Percentiles rank a stretch among this genome's conserved stretches.
Conservation (phyloP, 1,140 invertebrate genomes). For the Scaptodrosophila lebanonensis region DNA sequence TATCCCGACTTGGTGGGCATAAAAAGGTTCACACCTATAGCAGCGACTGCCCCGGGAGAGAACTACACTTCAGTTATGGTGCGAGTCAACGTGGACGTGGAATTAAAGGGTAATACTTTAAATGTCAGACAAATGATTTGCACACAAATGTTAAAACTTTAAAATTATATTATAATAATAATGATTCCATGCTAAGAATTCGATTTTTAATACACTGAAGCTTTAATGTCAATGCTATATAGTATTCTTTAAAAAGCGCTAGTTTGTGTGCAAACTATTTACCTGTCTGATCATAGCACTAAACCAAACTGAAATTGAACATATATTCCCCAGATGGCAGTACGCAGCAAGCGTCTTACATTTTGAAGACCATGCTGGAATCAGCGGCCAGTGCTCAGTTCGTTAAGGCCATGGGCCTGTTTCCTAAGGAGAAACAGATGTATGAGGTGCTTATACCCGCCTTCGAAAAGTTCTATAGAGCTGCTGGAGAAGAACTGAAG, state of each 20-base stretch:
- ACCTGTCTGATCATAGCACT: too few relatives aligned
- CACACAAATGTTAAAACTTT: too few relatives aligned
- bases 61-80: conserved; percentile 32
- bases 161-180: too few relatives aligned
- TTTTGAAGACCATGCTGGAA: conserved; percentile 24
- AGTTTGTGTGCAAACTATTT: too few relatives aligned
- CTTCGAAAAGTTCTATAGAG: conserved; percentile 44
- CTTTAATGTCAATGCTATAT: too few relatives aligned
- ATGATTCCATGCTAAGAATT: too few relatives aligned
- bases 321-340: conserved; percentile 15
- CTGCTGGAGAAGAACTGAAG: conserved; percentile 22
- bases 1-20: conserved; percentile 4
- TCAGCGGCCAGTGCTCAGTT: neutral
- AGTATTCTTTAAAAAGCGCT: too few relatives aligned
- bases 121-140: too few relatives aligned
- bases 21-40: conserved; percentile 10
- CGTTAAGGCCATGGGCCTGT: conserved; percentile 11
- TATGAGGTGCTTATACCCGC: conserved; percentile 17
- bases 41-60: conserved; percentile 27
- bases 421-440: conserved; percentile 28
- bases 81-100: conserved; percentile 15
- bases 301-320: too few relatives aligned
- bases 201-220: too few relatives aligned
- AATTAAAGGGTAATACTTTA: conserved; percentile 17
- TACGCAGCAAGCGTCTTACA: conserved; percentile 12